Percentiles rank a stretch among this genome's conserved stretches.
Conservation (phyloP, 1,140 invertebrate genomes). For the Euglossa dilemma region DNA sequence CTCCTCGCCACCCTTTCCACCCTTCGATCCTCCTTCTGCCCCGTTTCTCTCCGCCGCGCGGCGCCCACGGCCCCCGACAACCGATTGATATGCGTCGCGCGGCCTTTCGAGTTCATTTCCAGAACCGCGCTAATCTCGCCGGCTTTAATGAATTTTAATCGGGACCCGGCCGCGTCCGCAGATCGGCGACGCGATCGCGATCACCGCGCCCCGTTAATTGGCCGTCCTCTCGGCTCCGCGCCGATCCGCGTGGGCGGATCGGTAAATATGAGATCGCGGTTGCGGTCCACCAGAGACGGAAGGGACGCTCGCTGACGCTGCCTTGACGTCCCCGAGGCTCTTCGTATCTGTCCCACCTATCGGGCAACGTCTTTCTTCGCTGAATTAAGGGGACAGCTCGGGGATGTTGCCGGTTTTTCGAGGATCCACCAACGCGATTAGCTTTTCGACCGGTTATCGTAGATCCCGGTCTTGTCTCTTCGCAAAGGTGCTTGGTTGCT, state of each 20-base stretch:
- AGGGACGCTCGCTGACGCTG: not conserved
- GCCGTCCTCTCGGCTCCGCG: not conserved
- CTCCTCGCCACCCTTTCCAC: constrained; percentile 17
- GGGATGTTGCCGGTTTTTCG: not conserved
- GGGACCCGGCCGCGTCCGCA: constrained; percentile 41
- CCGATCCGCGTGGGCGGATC: constrained; percentile 37
- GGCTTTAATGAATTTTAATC: constrained; percentile 74
- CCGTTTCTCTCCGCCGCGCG: not conserved
- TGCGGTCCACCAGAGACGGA: constrained; percentile 43
- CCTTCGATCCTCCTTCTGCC: not conserved
- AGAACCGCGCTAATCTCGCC: constrained; percentile 69
- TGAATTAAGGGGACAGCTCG: constrained; percentile 15
- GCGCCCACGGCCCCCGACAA: constrained; percentile 9
- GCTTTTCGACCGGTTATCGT: not conserved
- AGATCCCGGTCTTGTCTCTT: not conserved
- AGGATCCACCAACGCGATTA: not conserved
- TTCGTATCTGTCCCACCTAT: not conserved
- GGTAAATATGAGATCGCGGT: constrained; percentile 55
- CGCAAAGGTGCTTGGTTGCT: too few species aligned
- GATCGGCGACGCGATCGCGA: constrained; percentile 54
- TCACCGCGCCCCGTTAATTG: constrained; percentile 57
- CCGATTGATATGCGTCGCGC: constrained; percentile 74
- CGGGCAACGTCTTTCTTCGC: not conserved
- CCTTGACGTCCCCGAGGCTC: not conserved
- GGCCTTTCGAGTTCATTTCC: constrained; percentile 69